Base-by-base conservation (phyloP, 2,797 vertebrate genomes). In the Alectoris magna region DNA sequence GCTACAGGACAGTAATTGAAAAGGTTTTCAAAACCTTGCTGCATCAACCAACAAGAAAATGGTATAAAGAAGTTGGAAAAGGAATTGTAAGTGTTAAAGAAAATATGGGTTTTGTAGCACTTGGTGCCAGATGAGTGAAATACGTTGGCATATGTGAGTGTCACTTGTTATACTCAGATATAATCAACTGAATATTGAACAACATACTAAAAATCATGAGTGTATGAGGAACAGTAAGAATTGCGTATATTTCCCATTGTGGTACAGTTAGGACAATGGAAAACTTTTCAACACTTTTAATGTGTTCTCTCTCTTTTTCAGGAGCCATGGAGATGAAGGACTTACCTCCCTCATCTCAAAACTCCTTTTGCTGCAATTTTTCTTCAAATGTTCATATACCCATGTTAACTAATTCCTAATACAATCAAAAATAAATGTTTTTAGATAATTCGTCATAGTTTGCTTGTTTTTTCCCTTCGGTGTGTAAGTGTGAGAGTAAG, bases 271-370 rank as follows among this genome's bases (percentile, higher is more conserved):
- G 87, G 79, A 72, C 59, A 85, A 48, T 39, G 77, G 74, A 67
- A 74, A 88, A 64, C 21, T 51, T 84, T 93, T 87, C 89, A 93
- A 43, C 67, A n/a, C 68, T 85, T 96, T 87, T 95, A 94, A 96
- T 96, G 91, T 96, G 63, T 93, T 97, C 89, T 96, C 91, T 96
- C 94, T 96, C 88, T 97, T 74, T 97, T 97, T 96, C 96, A 97
- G 97, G 95, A 97, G 82, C 96, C 96, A 96, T 94, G 94, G 95
- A 96, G 95, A 93, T 96, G 91, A 95, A 95, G 92, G 95, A 90
- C 94, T 96, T 95, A 72, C 71, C 94, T 96, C 91, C 92, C 94
- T 94, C 91, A 95, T 96, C 94, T 96, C 94, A 95, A 95, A 96
- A 90, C 87, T 94, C 93, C 93, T 66, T 92, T 97, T 96, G 93